phyloP scores from a whole-genome alignment of 2,797 vertebrate genomes.

The Manis pentadactyla region DNA sequence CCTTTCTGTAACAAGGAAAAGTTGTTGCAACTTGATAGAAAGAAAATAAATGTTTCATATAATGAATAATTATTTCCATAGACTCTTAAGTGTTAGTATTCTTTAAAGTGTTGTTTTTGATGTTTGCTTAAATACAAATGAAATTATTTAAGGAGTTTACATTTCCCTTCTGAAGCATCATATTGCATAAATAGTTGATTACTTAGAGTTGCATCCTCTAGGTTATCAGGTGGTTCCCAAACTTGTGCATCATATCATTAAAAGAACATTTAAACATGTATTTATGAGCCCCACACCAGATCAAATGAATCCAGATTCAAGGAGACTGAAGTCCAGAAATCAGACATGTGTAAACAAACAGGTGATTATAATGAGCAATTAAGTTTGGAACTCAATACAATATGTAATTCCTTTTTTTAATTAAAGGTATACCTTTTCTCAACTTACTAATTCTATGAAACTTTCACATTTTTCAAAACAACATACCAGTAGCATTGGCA shows the following conservation, averaged over 20 bases:
- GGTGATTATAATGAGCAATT: background rate
- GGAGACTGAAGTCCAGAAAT: background rate
- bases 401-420: background rate
- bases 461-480: background rate
- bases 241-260: background rate
- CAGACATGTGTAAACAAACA: background rate
- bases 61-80: background rate
- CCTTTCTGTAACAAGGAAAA: slow-evolving; percentile 57
- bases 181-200: background rate
- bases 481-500: background rate
- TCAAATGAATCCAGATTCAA: background rate
- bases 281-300: background rate
- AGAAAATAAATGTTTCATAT: slow-evolving; percentile 48
- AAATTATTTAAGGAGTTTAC: background rate
- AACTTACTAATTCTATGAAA: background rate
- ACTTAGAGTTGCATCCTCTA: background rate
- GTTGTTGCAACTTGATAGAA: slow-evolving; percentile 16
- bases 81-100: background rate
- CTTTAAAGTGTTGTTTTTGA: background rate
- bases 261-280: background rate
- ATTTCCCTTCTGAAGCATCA: background rate
- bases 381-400: background rate
- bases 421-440: background rate
- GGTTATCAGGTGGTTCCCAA: background rate
- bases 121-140: background rate